phyloP scores from a whole-genome alignment of 2,113 vertebrate species.

The Lichenostomus cassidix region DNA sequence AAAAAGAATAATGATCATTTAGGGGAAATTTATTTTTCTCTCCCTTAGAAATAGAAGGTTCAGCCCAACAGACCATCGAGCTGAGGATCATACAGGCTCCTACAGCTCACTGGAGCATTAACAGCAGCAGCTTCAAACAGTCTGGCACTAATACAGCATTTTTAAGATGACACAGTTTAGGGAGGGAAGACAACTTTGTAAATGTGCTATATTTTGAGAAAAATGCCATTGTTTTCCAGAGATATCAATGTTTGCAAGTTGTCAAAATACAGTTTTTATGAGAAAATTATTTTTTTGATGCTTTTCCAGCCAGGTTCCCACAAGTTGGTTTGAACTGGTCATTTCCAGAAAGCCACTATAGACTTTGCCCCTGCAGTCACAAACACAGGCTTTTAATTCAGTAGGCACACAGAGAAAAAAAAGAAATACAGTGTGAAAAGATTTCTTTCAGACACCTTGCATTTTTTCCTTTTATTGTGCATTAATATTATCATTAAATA shows the following conservation, averaged over 20 bases:
- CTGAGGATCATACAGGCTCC: neutral
- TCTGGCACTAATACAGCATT: slow-evolving; percentile 14
- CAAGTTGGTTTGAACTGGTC: slow-evolving; percentile 20
- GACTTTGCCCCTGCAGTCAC: neutral
- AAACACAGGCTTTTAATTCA: neutral
- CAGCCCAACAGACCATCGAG: neutral
- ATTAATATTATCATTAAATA: slow-evolving; percentile 28
- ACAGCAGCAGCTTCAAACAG: slow-evolving; percentile 14
- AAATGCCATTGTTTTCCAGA: slow-evolving; percentile 24
- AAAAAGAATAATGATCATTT: neutral
- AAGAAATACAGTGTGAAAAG: neutral
- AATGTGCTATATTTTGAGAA: slow-evolving; percentile 40
- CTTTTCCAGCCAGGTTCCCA: neutral
- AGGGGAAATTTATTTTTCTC: neutral
- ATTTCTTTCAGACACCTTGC: neutral
- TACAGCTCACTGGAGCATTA: neutral
- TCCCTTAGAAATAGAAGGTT: neutral
- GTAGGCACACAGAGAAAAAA: neutral
- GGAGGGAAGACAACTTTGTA: neutral
- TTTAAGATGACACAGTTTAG: neutral
- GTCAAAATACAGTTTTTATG: slow-evolving; percentile 32
- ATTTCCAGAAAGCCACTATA: slow-evolving; percentile 21
- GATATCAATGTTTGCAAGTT: slow-evolving; percentile 11
- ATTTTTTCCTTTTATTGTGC: neutral
- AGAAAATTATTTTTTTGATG: slow-evolving; percentile 17